These are phyloP conservation scores for Trachelipus rathkii DNA, from an alignment of 1,140 invertebrate genomes.

Conservation along the genomic window DNA sequence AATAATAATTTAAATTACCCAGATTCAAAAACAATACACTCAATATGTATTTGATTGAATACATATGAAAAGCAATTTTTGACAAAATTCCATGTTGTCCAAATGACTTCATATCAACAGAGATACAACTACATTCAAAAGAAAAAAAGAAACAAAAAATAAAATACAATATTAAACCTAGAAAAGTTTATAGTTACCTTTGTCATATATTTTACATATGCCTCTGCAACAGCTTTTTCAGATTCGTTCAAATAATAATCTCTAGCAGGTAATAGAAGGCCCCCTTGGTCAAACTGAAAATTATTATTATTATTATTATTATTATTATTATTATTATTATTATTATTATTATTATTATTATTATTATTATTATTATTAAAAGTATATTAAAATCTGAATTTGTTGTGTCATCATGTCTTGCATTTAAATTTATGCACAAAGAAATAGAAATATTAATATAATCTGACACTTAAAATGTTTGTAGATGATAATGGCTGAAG, in stretches of 20 bases:
- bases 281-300: constrained; percentile 84
- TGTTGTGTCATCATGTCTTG: too few species aligned
- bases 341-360: constrained; percentile 20
- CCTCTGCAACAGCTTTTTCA: constrained; percentile 51
- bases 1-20: too few species aligned
- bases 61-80: too few species aligned
- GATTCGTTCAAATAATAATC: constrained; percentile 91
- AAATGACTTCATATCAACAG: too few species aligned
- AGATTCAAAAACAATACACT: too few species aligned
- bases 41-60: too few species aligned
- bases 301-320: constrained; percentile 21
- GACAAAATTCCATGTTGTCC: too few species aligned
- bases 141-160: too few species aligned
- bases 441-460: neutral
- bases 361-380: constrained; percentile 25
- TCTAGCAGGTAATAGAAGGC: constrained; percentile 74
- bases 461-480: neutral
- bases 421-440: constrained; percentile 24
- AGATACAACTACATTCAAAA: too few species aligned
- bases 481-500: too few species aligned
- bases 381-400: too few species aligned
- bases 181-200: constrained; percentile 53
- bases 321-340: constrained; percentile 17
- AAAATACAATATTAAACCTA: neutral
- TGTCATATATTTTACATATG: constrained; percentile 89